Conservation (phyloP, 2,113 vertebrate species). For the Hippocampus guttulatus region DNA sequence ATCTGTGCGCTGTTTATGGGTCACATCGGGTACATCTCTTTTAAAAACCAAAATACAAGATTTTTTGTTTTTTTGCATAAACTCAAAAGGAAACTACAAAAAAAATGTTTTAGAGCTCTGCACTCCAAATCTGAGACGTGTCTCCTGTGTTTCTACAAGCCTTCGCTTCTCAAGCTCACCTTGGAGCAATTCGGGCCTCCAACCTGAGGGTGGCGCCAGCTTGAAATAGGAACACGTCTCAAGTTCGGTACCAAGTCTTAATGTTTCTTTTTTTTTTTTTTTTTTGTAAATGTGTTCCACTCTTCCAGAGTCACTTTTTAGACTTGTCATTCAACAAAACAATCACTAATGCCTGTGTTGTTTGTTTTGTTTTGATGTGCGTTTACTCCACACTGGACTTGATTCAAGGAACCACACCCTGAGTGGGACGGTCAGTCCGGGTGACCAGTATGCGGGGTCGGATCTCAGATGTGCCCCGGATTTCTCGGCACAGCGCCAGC, state of each 20-base stretch:
- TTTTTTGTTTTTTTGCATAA: slow-evolving; percentile 46
- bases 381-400: slow-evolving; percentile 68
- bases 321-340: slow-evolving; percentile 65
- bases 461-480: slow-evolving; percentile 48
- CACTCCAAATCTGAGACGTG: slow-evolving; percentile 53
- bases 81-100: slow-evolving; percentile 31
- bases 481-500: slow-evolving; percentile 55
- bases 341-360: slow-evolving; percentile 74
- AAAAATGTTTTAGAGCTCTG: slow-evolving; percentile 46
- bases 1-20: slow-evolving; percentile 69
- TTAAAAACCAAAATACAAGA: slow-evolving; percentile 14
- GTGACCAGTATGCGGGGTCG: slow-evolving; percentile 14
- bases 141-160: slow-evolving; percentile 53
- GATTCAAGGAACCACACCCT: slow-evolving; percentile 50
- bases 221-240: slow-evolving; percentile 47
- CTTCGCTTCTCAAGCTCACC: slow-evolving; percentile 28
- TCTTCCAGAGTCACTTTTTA: slow-evolving; percentile 61
- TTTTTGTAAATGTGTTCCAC: slow-evolving; percentile 20
- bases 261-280: slow-evolving; percentile 4
- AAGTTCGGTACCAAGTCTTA: slow-evolving; percentile 73
- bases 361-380: slow-evolving; percentile 26
- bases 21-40: slow-evolving; percentile 70
- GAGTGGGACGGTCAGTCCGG: slow-evolving; percentile 9
- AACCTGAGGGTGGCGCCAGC: slow-evolving; percentile 26
- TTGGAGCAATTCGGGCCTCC: slow-evolving; percentile 18